Evolutionary conservation across 35 echinoderm and acorn worm genomes (phyloP).

Genomic region (Apostichopus parvimensis): DNA sequence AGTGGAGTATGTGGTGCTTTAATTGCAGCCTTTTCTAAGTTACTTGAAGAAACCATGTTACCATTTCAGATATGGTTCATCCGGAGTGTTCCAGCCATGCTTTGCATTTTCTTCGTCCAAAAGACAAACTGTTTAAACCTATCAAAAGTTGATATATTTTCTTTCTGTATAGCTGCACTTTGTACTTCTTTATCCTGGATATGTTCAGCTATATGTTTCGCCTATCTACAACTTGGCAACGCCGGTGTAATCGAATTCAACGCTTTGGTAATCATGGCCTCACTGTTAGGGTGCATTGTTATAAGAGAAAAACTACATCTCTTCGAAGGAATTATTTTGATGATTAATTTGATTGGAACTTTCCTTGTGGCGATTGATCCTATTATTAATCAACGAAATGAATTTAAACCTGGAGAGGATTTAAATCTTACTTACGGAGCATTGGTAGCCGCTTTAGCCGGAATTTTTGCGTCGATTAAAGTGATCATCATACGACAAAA

Average conservation of each 20-base stretch:
- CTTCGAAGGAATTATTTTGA: neutral
- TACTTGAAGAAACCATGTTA: neutral
- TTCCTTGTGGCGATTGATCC: neutral
- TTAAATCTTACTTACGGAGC: neutral
- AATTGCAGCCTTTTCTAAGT: neutral
- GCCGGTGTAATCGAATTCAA: slow-evolving; percentile 20
- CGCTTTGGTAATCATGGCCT: neutral
- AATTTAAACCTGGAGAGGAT: neutral
- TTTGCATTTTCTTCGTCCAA: neutral
- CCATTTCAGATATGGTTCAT: slow-evolving; percentile 16
- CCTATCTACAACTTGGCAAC: slow-evolving; percentile 19
- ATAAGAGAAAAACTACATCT: neutral
- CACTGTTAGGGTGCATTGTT: neutral
- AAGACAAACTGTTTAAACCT: neutral
- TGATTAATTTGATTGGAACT: neutral
- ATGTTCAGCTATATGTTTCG: neutral
- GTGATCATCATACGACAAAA: neutral
- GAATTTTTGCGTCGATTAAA: slow-evolving; percentile 8
- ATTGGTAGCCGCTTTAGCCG: neutral
- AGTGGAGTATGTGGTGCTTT: neutral
- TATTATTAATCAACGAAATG: neutral
- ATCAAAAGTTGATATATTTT: neutral
- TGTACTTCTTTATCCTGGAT: slow-evolving; percentile 19
- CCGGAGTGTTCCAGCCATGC: neutral
- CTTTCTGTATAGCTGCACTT: neutral